phyloP scores from a whole-genome alignment of 2,797 vertebrate genomes.

The Propithecus deckenii region DNA sequence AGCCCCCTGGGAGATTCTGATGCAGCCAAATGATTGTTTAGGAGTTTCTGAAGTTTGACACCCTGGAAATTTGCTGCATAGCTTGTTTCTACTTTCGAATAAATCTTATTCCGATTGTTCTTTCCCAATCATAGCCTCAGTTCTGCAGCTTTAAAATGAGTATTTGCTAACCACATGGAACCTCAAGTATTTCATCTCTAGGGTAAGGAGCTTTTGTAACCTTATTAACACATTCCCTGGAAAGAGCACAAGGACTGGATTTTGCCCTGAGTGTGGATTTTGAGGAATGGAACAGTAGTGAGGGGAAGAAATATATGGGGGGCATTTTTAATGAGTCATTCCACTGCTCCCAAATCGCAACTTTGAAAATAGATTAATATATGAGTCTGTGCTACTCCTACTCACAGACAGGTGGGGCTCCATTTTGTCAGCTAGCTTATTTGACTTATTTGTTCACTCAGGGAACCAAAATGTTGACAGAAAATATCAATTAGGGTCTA shows the following conservation, averaged over 20 bases:
- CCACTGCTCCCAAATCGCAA: background rate
- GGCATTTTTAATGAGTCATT: background rate
- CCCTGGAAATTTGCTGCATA: background rate
- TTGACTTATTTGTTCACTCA: background rate
- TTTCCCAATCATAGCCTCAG: background rate
- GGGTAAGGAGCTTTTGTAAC: background rate
- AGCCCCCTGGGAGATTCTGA: background rate
- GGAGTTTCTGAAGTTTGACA: background rate
- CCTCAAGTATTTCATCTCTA: background rate
- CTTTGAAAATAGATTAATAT: background rate
- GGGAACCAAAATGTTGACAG: background rate
- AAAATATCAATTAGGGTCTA: background rate
- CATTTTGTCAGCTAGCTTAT: background rate
- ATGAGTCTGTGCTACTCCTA: background rate
- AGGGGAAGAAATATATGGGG: background rate
- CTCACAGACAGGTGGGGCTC: background rate
- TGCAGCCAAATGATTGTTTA: background rate
- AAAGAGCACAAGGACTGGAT: background rate
- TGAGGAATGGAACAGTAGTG: background rate
- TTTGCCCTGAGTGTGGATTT: background rate
- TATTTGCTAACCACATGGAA: background rate
- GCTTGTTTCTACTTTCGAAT: background rate
- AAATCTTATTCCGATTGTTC: background rate
- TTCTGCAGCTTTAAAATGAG: background rate
- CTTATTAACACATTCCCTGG: background rate